Evolutionary conservation across 2,888 invertebrate species (phyloP), one percentile per base, ranked within the genome.

Genomic region (Lordiphosa fenestrarum): DNA sequence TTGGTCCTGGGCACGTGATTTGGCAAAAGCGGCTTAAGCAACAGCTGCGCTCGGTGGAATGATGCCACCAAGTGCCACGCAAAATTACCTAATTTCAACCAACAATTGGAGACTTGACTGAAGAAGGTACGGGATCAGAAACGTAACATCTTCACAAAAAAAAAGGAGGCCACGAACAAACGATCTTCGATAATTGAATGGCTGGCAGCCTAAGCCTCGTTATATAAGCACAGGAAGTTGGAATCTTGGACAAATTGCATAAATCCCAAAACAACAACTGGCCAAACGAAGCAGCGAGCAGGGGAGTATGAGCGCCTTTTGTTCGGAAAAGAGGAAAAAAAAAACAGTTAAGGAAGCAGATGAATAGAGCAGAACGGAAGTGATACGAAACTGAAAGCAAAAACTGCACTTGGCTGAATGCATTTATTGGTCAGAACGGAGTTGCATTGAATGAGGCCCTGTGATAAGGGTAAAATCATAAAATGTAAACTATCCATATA

Each of bases 171-270:
- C n/a, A 35, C 25, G 40, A 51, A 60, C 50, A 50, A 57, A 42
- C 42, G 55, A 38, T 58, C 42, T 39, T 25, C 10, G 37, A 53
- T 53, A 58, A 66, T 54, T 63, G 55, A 42, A 67, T 61, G 19
- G 46, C 9, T 30, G 30, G 56, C 54, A 47, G 37, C 35, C 56
- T 69, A 65, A 61, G 60, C 50, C 65, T 55, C 49, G 67, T 69
- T 66, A 65, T 61, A 41, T 53, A 58, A 64, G 71, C 41, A 77
- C 76, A 74, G 76, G 76, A 77, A 73, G 73, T 55, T 30, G 38
- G 23, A 53, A 52, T 60, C 58, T 60, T 60, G 55, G 61, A 76
- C 76, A 77, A 73, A 73, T 73, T 73, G 73, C 73, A 73, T 69
- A 53, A 62, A 54, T 62, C 68, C 61, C 25, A 48, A 46, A 46